phyloP scores from a whole-genome alignment of 2,797 vertebrate genomes.

The Cephalopachus bancanus region DNA sequence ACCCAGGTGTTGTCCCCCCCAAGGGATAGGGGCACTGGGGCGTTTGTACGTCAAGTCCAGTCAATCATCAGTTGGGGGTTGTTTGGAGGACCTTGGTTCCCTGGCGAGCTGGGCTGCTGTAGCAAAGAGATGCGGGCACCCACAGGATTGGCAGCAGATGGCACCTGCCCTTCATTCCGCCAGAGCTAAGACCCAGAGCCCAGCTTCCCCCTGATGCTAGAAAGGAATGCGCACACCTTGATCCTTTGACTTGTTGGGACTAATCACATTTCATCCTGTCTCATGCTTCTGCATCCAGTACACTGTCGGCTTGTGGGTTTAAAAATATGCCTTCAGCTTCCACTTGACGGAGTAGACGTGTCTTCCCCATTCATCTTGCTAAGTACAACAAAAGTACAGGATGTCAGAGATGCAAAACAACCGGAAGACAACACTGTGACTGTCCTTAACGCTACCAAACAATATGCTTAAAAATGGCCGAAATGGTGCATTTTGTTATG shows the following conservation, averaged over 20 bases:
- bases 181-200: neutral
- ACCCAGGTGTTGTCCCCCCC: no score
- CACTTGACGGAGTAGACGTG: neutral
- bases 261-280: no score
- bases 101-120: neutral
- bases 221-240: neutral
- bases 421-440: no score
- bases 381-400: neutral
- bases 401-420: no score
- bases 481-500: neutral
- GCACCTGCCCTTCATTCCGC: neutral
- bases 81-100: neutral
- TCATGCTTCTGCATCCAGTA: neutral
- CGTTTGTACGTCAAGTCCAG: neutral
- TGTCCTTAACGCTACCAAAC: neutral
- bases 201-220: neutral
- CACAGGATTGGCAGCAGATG: neutral
- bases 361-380: neutral
- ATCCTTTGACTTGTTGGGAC: neutral
- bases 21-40: neutral
- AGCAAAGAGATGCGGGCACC: neutral
- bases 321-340: neutral
- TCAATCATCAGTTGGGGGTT: neutral
- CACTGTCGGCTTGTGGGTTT: neutral
- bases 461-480: neutral